Evolutionary conservation across 2,888 invertebrate species (phyloP), one percentile per base, ranked within the genome.

Genomic region (Oscheius myriophilus): DNA sequence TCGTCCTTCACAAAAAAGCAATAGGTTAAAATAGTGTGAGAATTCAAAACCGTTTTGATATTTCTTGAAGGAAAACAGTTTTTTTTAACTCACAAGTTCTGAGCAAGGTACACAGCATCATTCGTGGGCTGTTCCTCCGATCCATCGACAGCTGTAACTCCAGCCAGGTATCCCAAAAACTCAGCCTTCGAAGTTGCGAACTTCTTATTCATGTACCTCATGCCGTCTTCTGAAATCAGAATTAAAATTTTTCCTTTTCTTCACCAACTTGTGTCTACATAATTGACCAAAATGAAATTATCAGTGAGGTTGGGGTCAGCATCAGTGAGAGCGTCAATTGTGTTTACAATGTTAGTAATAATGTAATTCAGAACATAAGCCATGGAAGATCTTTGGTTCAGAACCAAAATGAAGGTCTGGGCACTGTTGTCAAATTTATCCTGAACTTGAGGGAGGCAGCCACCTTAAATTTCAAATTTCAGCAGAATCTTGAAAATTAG

Each of bases 31-130:
- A n/a, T n/a, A n/a, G n/a, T n/a, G n/a, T n/a, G n/a, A n/a, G n/a
- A n/a, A n/a, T n/a, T n/a, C n/a, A n/a, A n/a, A n/a, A n/a, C n/a
- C n/a, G n/a, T n/a, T n/a, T n/a, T n/a, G n/a, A n/a, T n/a, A n/a
- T n/a, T n/a, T n/a, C n/a, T n/a, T n/a, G n/a, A n/a, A n/a, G n/a
- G n/a, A n/a, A n/a, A n/a, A n/a, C n/a, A n/a, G n/a, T n/a, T n/a
- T n/a, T n/a, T n/a, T n/a, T n/a, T n/a, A 52, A 39, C 41, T 52
- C 25, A 63, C 63, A 63, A 63, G 25, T 42, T 52, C 42, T 63
- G 52, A n/a, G 63, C 63, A 12, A 11, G 11, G 42, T 52, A 53
- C 0, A 63, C 21, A n/a, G 63, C 63, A 4, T 26, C 11, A 18
- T 52, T 51, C 6, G 63, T 63, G 2, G 39, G 49, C 14, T 63